A percentile compares a stretch with the other conserved stretches of the same genome.
These are phyloP conservation scores for Eupithecia inturbata DNA, from an alignment of 2,888 invertebrate genomes.

Conservation along the genomic window DNA sequence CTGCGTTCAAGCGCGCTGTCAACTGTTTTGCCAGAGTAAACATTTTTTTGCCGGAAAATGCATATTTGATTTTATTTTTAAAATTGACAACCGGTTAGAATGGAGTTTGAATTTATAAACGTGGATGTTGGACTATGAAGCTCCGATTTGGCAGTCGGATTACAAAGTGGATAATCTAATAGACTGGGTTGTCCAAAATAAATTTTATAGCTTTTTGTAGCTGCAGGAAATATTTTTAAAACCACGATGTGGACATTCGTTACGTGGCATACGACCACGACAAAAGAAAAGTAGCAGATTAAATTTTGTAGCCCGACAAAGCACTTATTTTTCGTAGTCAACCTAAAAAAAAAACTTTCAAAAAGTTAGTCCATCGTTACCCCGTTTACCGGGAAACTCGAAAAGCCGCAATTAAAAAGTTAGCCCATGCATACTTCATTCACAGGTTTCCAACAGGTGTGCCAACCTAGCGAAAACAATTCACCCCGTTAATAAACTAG, in stretches of 20 bases:
- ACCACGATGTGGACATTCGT: neutral
- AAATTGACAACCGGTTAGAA: constrained; percentile 9
- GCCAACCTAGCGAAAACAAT: constrained; percentile 33
- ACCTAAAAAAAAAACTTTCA: constrained; percentile 9
- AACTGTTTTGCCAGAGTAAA: constrained; percentile 29
- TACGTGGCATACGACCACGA: neutral
- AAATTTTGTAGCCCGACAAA: neutral
- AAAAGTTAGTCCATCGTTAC: constrained; percentile 14
- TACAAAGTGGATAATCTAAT: neutral
- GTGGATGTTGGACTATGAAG: neutral
- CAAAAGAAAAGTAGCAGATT: neutral
- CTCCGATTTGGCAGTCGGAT: neutral
- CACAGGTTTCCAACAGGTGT: constrained; percentile 33
- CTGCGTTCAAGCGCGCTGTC: constrained; percentile 25
- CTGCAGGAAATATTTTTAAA: neutral
- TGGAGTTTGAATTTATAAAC: constrained; percentile 7
- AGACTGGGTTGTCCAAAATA: neutral
- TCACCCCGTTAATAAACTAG: constrained; percentile 43
- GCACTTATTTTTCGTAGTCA: neutral
- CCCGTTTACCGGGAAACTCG: constrained; percentile 11
- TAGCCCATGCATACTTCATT: constrained; percentile 24
- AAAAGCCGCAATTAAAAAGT: constrained; percentile 31
- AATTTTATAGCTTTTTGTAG: neutral
- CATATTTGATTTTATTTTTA: constrained; percentile 29
- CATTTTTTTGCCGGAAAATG: constrained; percentile 23